Base-by-base conservation (phyloP, 2,888 invertebrate species). In the Lasioglossum villosulum region DNA sequence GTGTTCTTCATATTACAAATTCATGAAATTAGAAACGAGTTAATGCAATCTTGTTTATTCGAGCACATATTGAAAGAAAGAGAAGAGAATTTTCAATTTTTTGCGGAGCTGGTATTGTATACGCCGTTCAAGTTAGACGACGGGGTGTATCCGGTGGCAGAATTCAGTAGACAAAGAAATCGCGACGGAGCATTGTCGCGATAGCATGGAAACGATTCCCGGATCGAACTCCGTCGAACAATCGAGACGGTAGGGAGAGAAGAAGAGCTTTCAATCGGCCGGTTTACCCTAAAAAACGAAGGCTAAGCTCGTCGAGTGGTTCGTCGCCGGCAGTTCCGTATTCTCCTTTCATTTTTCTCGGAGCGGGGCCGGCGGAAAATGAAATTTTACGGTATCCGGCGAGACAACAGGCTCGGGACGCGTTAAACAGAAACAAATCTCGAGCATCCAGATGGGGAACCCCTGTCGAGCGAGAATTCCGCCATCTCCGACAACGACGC, bases 391-490 rank as follows among this genome's bases (percentile, higher is more conserved):
- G 37, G 70, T n/a, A 30, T 42, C 71, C 42, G 52, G 34, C n/a
- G 12, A 37, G 56, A 56, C 48, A 70, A 42, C 75, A 59, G 52
- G 45, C 42, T 68, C 59, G 52, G 48, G 77, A 75, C 76, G 80
- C 78, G 86, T 82, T 88, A 85, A 88, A 81, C 79, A 80, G 90
- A 87, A 87, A 86, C 86, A 86, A 88, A 87, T 87, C 80, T 83
- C 84, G 79, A 85, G 81, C 78, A 81, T 76, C 76, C 27, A 68
- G 66, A 68, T 68, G 66, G 66, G 66, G 66, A 68, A 68, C 66
- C 37, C 23, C 66, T 68, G 66, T 68, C 66, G 66, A 23, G 78
- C 56, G 52, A 45, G 3, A 74, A 68, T 68, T 68, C 66, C 66
- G 34, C 16, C 63, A 16, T 30, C 30, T 30, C 30, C 30, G 45